phyloP scores from a whole-genome alignment of 2,113 vertebrate species.

The Erpornis zantholeuca region DNA sequence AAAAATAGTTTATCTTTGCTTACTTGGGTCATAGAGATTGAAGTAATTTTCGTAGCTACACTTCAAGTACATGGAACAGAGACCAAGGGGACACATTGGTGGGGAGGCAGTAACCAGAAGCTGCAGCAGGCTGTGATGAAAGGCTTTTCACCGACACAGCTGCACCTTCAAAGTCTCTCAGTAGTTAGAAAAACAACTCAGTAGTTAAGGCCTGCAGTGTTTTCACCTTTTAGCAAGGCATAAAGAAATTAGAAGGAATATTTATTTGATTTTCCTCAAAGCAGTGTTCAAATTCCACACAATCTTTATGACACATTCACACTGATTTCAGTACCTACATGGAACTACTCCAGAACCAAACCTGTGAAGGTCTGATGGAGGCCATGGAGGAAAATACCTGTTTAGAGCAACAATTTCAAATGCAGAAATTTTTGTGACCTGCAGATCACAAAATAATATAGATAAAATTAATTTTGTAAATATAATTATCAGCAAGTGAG shows the following conservation, averaged over 20 bases:
- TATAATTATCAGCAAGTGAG: neutral
- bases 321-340: neutral
- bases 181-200: neutral
- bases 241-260: neutral
- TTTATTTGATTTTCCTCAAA: neutral
- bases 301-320: neutral
- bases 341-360: neutral
- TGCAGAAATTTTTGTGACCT: neutral
- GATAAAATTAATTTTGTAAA: neutral
- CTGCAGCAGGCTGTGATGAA: neutral
- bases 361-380: neutral
- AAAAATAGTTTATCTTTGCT: neutral
- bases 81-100: rapidly evolving
- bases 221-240: neutral
- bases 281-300: neutral
- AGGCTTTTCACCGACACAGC: neutral
- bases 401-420: neutral
- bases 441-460: neutral
- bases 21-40: neutral
- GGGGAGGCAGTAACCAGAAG: neutral
- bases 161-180: neutral
- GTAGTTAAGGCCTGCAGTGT: neutral
- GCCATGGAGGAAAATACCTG: neutral
- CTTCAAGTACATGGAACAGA: neutral
- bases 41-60: neutral